Conservation (phyloP, 1,140 invertebrate genomes). For the Caenorhabditis latens region DNA sequence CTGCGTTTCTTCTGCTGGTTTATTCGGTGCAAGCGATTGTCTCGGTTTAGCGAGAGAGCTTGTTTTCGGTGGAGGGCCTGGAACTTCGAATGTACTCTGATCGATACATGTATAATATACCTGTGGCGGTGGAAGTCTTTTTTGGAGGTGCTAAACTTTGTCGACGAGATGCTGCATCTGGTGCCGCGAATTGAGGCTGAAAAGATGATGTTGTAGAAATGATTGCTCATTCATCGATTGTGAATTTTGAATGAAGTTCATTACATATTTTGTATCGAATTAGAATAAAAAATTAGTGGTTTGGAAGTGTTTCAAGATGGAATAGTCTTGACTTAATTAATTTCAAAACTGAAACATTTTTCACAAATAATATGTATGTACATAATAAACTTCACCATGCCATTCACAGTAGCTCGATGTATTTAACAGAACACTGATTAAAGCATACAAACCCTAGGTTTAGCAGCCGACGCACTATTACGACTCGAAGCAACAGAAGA, state of each 20-base stretch:
- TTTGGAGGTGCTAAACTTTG: conserved; percentile 26
- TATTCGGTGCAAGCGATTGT: not conserved
- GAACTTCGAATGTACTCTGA: not conserved
- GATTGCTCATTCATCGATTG: not conserved
- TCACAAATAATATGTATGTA: too few species aligned
- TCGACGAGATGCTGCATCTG: conserved; percentile 10
- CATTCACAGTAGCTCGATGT: too few species aligned
- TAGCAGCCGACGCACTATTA: conserved; percentile 40
- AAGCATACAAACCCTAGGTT: conserved; percentile 25
- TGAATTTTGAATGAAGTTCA: too few species aligned
- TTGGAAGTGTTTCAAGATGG: too few species aligned
- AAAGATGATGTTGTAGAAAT: not conserved
- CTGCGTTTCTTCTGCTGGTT: conserved; percentile 9
- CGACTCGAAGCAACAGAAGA: conserved; percentile 44
- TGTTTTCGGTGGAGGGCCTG: not conserved
- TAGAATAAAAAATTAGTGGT: too few species aligned
- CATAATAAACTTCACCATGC: too few species aligned
- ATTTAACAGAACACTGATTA: not conserved
- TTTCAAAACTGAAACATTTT: too few species aligned
- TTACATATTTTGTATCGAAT: too few species aligned
- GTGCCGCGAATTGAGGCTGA: conserved; percentile 25
- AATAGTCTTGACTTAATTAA: too few species aligned
- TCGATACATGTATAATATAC: not conserved
- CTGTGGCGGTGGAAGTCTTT: not conserved
- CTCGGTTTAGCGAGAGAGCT: not conserved